Percentiles rank a stretch among this genome's conserved stretches.
Evolutionary conservation across 2,888 invertebrate species (phyloP).

Genomic region (Galerucella nymphaeae): DNA sequence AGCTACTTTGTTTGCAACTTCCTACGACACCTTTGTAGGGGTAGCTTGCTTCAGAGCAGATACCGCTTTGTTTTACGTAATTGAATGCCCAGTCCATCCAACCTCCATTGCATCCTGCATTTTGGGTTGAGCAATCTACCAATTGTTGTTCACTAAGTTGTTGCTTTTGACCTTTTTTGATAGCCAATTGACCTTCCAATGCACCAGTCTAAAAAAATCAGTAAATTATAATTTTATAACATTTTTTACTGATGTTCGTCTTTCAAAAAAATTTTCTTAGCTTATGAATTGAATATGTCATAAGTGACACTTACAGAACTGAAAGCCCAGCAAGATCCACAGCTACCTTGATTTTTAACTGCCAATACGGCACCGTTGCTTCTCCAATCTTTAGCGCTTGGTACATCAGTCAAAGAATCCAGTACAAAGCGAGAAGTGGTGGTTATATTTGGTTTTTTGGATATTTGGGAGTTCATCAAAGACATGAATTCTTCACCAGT

Average conservation of each 20-base stretch:
- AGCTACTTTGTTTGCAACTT: slow-evolving; percentile 26
- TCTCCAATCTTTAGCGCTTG: slow-evolving; percentile 23
- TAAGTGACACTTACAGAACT: slow-evolving; percentile 27
- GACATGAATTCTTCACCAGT: slow-evolving; percentile 41
- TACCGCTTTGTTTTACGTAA: neutral
- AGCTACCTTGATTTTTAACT: slow-evolving; percentile 21
- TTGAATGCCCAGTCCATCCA: neutral
- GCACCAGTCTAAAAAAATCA: slow-evolving; percentile 78
- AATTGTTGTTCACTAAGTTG: slow-evolving; percentile 86
- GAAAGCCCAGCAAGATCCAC: slow-evolving; percentile 22
- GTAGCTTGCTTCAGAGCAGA: neutral
- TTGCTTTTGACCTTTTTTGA: slow-evolving; percentile 77
- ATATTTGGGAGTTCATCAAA: neutral
- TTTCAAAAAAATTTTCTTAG: neutral
- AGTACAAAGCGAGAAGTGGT: neutral
- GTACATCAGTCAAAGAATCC: neutral
- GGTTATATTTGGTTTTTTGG: neutral
- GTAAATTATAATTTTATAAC: neutral
- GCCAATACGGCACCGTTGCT: slow-evolving; percentile 8
- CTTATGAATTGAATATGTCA: neutral
- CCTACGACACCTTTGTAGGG: neutral
- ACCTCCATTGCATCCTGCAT: slow-evolving; percentile 76
- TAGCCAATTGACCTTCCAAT: slow-evolving; percentile 88
- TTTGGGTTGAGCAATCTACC: slow-evolving; percentile 79
- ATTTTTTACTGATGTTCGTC: neutral